Evolutionary conservation across 2,888 invertebrate species (phyloP).

Genomic region (Noctua comes): DNA sequence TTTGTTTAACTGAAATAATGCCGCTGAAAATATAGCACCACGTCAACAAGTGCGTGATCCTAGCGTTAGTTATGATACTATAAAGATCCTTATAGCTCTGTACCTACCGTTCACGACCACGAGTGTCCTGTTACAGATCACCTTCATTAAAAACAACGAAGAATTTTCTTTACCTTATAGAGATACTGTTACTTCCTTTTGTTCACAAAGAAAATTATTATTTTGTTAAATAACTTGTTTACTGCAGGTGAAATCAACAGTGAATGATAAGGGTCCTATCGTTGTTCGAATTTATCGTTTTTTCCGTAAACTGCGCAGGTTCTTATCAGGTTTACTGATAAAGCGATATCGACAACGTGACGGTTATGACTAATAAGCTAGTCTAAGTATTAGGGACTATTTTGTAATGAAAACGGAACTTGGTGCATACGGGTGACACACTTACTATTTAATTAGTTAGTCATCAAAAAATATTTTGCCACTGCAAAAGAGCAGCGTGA

Average conservation of each 20-base stretch:
- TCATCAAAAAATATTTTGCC: neutral
- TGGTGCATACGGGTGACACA: neutral
- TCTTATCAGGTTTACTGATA: constrained; percentile 60
- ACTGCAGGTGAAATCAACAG: constrained; percentile 53
- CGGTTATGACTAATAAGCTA: constrained; percentile 45
- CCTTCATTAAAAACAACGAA: constrained; percentile 9
- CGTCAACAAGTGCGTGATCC: neutral
- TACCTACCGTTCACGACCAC: neutral
- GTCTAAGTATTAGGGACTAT: constrained; percentile 15
- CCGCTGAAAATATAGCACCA: neutral
- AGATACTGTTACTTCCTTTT: constrained; percentile 25
- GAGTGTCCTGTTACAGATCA: neutral
- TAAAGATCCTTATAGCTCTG: neutral
- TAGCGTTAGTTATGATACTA: neutral
- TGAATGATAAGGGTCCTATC: constrained; percentile 66
- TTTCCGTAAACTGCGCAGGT: constrained; percentile 50
- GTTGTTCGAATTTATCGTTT: constrained; percentile 71
- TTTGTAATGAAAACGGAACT: constrained; percentile 9
- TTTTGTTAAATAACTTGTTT: constrained; percentile 52
- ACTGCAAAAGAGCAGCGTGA: neutral
- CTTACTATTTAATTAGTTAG: neutral
- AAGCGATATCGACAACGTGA: constrained; percentile 67
- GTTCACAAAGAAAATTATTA: constrained; percentile 49
- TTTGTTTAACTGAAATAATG: neutral
- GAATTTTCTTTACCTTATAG: constrained; percentile 46